These are phyloP conservation scores for Palaemon carinicauda DNA, from an alignment of 1,140 invertebrate genomes.

Conservation along the genomic window DNA sequence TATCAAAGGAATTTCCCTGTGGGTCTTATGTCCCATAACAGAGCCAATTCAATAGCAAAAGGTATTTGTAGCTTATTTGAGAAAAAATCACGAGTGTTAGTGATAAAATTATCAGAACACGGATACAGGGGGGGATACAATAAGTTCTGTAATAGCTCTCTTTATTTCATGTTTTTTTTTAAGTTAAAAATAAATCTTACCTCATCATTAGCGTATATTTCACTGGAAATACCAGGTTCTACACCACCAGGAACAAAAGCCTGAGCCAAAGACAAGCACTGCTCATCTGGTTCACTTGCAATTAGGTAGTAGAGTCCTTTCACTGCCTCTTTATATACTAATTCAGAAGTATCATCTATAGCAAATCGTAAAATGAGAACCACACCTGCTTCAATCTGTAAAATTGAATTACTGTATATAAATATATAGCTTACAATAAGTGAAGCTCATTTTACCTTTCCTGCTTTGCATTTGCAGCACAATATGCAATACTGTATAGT, in stretches of 20 bases:
- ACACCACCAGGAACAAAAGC: constrained; percentile 47
- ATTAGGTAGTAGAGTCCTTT: constrained; percentile 64
- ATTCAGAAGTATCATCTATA: constrained; percentile 65
- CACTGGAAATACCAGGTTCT: constrained; percentile 47
- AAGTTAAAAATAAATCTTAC: not conserved
- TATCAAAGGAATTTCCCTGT: too few relatives aligned
- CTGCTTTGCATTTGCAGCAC: too few relatives aligned
- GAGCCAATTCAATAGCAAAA: too few relatives aligned
- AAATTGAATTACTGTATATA: not conserved
- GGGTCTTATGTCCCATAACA: too few relatives aligned
- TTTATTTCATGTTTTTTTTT: too few relatives aligned
- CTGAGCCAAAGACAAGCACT: constrained; percentile 58
- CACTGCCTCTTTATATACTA: constrained; percentile 63
- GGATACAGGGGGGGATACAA: too few relatives aligned
- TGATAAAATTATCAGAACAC: too few relatives aligned
- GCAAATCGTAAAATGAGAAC: constrained; percentile 67
- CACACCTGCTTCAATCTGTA: constrained; percentile 64
- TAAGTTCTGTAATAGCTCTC: too few relatives aligned
- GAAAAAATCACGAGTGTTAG: too few relatives aligned
- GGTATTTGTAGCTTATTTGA: too few relatives aligned
- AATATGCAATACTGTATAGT: too few relatives aligned
- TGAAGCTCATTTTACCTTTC: not conserved
- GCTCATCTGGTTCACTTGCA: constrained; percentile 64
- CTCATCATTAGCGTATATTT: constrained; percentile 47
- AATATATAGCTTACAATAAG: too few relatives aligned